Base-by-base conservation (phyloP, 2,888 invertebrate genomes). In the Epicampocera succincta region DNA sequence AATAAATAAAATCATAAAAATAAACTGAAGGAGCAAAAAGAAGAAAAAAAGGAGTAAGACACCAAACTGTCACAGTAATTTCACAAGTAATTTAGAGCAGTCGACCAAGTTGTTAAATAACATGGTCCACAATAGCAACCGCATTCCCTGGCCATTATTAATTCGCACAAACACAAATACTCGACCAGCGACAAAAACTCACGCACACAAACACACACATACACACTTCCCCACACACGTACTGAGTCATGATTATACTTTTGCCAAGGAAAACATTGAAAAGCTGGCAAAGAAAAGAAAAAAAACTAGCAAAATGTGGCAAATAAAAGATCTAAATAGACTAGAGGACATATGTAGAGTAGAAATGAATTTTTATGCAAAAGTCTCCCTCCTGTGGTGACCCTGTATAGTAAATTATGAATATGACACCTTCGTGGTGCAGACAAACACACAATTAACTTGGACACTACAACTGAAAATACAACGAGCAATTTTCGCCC, bases 331-430 rank as follows among this genome's bases (percentile, higher is more conserved):
- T 44, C 50, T 56, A 71, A 78, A 72, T 78, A 21, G 71, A 65
- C 56, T 29, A 25, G 52, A 66, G 65, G 74, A 81, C 77, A 77
- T 73, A 82, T 75, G 78, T 82, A 75, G 74, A 77, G 60, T 78
- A 78, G 82, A 73, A 75, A 83, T 77, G 54, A 58, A 56, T 75
- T 72, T 78, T 60, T 74, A 74, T 65, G 61, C 44, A 56, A 71
- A 76, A 76, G 80, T 76, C 68, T 69, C 52, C 84, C 85, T 87
- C 88, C 89, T 85, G 88, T 87, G 89, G 88, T 86, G 88, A 87
- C 87, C 87, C 86, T 87, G 86, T 87, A 87, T 87, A 87, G 88
- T 89, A 89, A 89, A 89, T 89, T 89, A 89, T 89, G 87, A 88
- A 88, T 88, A 88, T 89, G 89, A 89, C 89, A 89, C 89, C 88